phyloP scores from a whole-genome alignment of 2,113 vertebrate species.

The Triplophysa tibetana region DNA sequence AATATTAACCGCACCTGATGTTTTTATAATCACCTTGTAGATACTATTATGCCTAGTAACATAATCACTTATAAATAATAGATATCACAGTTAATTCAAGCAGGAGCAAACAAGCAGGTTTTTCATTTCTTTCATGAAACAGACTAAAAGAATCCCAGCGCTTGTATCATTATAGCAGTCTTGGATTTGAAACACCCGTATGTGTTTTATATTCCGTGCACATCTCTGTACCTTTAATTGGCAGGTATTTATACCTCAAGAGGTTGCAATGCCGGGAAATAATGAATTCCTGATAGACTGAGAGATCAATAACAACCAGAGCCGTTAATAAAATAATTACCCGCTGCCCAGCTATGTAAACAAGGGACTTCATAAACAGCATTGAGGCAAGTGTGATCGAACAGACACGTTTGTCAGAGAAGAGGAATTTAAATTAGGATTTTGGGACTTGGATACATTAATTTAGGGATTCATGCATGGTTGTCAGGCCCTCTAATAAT shows the following conservation, averaged over 20 bases:
- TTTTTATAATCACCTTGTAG: neutral
- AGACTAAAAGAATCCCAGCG: neutral
- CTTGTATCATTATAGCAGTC: neutral
- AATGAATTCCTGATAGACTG: constrained; percentile 47
- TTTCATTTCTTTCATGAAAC: constrained; percentile 26
- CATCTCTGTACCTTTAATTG: neutral
- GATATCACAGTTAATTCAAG: neutral
- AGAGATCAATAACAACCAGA: constrained; percentile 43
- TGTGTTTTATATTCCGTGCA: constrained; percentile 37
- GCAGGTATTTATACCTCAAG: constrained; percentile 40
- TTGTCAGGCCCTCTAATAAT: constrained; percentile 18
- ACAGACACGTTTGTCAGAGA: constrained; percentile 26
- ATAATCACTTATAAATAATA: neutral
- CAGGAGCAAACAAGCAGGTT: neutral
- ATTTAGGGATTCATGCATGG: constrained; percentile 5
- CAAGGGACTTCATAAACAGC: constrained; percentile 27
- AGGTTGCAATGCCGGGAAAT: constrained; percentile 41
- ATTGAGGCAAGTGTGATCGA: constrained; percentile 6
- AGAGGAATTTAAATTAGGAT: neutral
- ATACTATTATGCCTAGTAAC: neutral
- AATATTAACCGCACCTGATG: neutral
- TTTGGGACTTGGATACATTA: constrained; percentile 1
- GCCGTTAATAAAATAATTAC: constrained; percentile 49
- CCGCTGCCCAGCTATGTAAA: constrained; percentile 28
- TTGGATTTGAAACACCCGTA: neutral